These are phyloP conservation scores for Carduelis carduelis DNA, from an alignment of 2,797 vertebrate species.

Conservation along the genomic window DNA sequence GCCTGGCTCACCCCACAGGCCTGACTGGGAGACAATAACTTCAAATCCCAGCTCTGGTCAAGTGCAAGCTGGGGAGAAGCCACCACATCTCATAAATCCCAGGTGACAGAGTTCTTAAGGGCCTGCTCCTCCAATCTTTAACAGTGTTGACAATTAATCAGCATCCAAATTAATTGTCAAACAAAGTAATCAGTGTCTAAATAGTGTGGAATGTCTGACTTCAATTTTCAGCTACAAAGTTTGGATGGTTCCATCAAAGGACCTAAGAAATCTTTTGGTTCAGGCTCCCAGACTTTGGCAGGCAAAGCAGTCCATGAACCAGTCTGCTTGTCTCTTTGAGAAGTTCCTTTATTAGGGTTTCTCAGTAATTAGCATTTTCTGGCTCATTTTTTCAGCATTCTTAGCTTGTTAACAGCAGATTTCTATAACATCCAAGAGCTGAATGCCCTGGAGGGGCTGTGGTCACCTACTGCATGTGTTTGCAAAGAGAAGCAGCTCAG, in stretches of 20 bases:
- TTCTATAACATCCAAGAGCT: not conserved
- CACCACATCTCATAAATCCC: not conserved
- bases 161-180: not conserved
- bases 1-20: not conserved
- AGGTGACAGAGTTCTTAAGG: not conserved
- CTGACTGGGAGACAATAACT: not conserved
- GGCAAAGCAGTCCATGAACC: not conserved
- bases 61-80: not conserved
- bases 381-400: not conserved
- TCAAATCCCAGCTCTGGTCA: not conserved
- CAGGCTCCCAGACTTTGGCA: not conserved
- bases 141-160: not conserved
- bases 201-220: not conserved
- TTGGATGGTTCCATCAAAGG: constrained; percentile 1
- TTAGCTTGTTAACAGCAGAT: not conserved
- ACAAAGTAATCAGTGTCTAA: not conserved
- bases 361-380: not conserved
- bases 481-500: not conserved
- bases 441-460: not conserved
- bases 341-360: not conserved
- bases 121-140: not conserved
- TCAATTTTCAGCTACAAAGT: not conserved
- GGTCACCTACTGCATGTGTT: not conserved
- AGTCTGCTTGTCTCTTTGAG: not conserved
- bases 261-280: not conserved